phyloP scores from a whole-genome alignment of 2,113 vertebrate genomes.

The Psittacus erithacus region DNA sequence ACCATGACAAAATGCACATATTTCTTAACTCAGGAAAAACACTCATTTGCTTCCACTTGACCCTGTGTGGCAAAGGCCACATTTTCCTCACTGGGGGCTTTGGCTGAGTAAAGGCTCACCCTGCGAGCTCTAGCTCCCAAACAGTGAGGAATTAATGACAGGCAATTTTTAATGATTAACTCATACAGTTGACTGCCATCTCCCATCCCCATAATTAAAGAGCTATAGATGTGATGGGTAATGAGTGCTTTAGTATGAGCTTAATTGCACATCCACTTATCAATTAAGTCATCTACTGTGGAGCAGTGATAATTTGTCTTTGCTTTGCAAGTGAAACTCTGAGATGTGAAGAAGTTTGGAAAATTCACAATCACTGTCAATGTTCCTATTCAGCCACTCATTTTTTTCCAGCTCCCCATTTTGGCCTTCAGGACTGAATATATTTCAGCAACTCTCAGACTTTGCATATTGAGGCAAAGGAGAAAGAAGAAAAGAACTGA shows the following conservation, averaged over 20 bases:
- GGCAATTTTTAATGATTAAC: conserved; percentile 22
- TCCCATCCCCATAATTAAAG: conserved; percentile 23
- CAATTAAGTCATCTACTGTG: conserved; percentile 8
- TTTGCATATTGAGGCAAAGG: neutral
- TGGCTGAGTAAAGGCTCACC: neutral
- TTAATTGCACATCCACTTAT: conserved; percentile 38
- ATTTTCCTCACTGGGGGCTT: neutral
- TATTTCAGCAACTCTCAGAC: neutral
- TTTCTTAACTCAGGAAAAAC: neutral
- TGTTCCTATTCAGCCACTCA: neutral
- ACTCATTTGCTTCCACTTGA: neutral
- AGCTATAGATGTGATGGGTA: conserved; percentile 27
- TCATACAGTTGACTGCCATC: neutral
- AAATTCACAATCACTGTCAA: conserved; percentile 9
- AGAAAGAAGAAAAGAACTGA: neutral
- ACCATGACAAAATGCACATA: neutral
- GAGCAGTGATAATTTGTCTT: neutral
- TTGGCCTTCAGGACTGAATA: neutral
- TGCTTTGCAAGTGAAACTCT: neutral
- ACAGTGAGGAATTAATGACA: conserved; percentile 3
- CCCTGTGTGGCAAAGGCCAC: neutral
- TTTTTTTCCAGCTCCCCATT: neutral
- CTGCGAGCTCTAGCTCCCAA: neutral
- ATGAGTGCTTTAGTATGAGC: conserved; percentile 18
- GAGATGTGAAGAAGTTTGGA: neutral